Evolutionary conservation across 2,888 invertebrate genomes (phyloP), one percentile per base, ranked within the genome.

Genomic region (Lampropteryx suffumata): DNA sequence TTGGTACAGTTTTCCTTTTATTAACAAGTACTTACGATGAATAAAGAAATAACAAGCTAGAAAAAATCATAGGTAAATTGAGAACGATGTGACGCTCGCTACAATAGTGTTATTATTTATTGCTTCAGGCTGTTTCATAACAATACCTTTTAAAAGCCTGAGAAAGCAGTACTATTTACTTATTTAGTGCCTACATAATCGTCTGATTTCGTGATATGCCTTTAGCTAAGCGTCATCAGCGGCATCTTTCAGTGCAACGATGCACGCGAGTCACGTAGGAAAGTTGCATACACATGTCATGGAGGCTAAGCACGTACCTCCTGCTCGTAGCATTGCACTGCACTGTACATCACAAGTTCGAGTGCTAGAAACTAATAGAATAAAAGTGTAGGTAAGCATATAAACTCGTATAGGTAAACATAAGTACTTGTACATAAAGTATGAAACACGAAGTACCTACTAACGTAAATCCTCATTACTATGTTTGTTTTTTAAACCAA

Each of bases 201-300:
- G 28, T 39, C 34, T 27, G 33, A 53, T 56, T 54, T 54, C 51
- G 58, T 58, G 58, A 51, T 44, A 48, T 50, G 51, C 53, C 57
- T 53, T 45, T 27, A 55, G 50, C 54, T 37, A 49, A 44, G 32
- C 40, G 50, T 37, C 56, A 52, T 47, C 46, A 34, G 35, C 44
- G 35, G 10, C 47, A 43, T 47, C 43, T 47, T 27, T 37, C 21
- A 39, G 42, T 55, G 50, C 54, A 43, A 13, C 35, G 36, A 50
- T 51, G 54, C 49, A 50, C 42, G 34, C 49, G 46, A 58, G 40
- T 52, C 56, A 50, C 51, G 50, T 48, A 56, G 40, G 48, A 61
- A 56, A 58, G 61, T 54, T 41, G 58, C 50, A 55, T 33, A 46
- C 30, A 26, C 32, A 39, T 40, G 36, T 34, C 40, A 35, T 32